Conservation (phyloP, 2,797 vertebrate genomes). For the Sebastes kiyomatsui region DNA sequence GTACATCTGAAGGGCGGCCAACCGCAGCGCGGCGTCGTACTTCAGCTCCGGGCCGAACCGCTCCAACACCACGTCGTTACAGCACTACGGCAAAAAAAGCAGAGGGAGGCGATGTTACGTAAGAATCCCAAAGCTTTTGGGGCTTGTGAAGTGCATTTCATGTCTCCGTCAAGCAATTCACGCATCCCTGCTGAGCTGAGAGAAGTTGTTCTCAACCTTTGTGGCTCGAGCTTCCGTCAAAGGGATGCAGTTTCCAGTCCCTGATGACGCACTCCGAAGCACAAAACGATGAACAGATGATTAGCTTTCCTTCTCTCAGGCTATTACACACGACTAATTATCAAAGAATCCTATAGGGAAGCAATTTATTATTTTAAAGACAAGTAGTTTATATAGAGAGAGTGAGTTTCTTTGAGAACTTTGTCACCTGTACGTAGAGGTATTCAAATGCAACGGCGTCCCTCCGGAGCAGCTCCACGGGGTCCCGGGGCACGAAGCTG, state of each 20-base stretch:
- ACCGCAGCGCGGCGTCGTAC: conserved; percentile 91
- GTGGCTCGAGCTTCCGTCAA: conserved; percentile 34
- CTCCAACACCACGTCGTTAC: conserved; percentile 96
- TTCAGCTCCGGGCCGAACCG: conserved; percentile 95
- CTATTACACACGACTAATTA: conserved; percentile 35
- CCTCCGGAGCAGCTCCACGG: conserved; percentile 93
- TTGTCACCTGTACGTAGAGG: conserved; percentile 85
- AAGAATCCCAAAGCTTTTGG: neutral
- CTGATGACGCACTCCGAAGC: conserved; percentile 12
- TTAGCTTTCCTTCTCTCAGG: conserved; percentile 24
- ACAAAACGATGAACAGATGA: conserved; percentile 27
- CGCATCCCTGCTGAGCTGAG: conserved; percentile 11
- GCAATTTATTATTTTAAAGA: conserved; percentile 21
- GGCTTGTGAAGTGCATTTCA: neutral
- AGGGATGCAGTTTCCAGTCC: conserved; percentile 4
- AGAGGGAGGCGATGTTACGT: neutral
- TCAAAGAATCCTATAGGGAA: conserved; percentile 11
- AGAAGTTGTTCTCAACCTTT: conserved; percentile 14
- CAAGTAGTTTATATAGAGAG: neutral
- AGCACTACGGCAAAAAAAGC: conserved; percentile 83
- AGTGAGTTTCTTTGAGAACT: neutral
- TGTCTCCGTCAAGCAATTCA: neutral
- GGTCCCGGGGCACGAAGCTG: conserved; percentile 97
- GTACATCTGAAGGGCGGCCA: conserved; percentile 98
- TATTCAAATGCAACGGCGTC: conserved; percentile 97